A percentile compares a stretch with the other conserved stretches of the same genome.
Conservation (phyloP, 2,888 invertebrate species). For the Ecliptopera silaceata region DNA sequence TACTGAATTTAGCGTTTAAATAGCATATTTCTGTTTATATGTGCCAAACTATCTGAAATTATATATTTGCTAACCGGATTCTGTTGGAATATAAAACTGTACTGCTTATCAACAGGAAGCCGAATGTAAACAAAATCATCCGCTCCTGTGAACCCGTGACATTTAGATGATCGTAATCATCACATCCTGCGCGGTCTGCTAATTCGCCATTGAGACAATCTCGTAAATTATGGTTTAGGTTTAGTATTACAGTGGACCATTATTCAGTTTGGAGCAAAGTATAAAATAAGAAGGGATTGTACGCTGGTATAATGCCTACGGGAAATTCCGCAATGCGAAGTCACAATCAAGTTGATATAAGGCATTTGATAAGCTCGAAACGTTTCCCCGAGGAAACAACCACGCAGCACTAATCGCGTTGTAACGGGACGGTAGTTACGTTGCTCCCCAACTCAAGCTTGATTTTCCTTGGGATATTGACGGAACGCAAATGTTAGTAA, state of each 20-base stretch:
- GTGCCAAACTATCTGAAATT: too few relatives aligned
- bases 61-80: slow-evolving; percentile 13
- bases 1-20: neutral
- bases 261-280: neutral
- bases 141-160: slow-evolving; percentile 28
- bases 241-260: slow-evolving; percentile 13
- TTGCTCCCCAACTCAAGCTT: slow-evolving; percentile 42
- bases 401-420: slow-evolving; percentile 57
- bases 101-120: slow-evolving; percentile 23
- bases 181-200: slow-evolving; percentile 26
- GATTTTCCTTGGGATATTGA: slow-evolving; percentile 53
- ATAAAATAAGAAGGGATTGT: neutral
- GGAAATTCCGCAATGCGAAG: slow-evolving; percentile 34
- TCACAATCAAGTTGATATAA: slow-evolving; percentile 41
- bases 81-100: slow-evolving; percentile 21
- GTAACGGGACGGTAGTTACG: slow-evolving; percentile 52
- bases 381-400: slow-evolving; percentile 45
- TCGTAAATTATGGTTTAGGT: slow-evolving; percentile 14
- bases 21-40: neutral
- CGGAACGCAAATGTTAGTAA: slow-evolving; percentile 64
- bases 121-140: slow-evolving; percentile 29
- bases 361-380: slow-evolving; percentile 46
- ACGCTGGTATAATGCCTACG: neutral
- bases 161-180: slow-evolving; percentile 28
- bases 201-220: slow-evolving; percentile 22